These are phyloP conservation scores for Embidobia sp. DNA, from an alignment of 2,888 invertebrate genomes.

Conservation along the genomic window DNA sequence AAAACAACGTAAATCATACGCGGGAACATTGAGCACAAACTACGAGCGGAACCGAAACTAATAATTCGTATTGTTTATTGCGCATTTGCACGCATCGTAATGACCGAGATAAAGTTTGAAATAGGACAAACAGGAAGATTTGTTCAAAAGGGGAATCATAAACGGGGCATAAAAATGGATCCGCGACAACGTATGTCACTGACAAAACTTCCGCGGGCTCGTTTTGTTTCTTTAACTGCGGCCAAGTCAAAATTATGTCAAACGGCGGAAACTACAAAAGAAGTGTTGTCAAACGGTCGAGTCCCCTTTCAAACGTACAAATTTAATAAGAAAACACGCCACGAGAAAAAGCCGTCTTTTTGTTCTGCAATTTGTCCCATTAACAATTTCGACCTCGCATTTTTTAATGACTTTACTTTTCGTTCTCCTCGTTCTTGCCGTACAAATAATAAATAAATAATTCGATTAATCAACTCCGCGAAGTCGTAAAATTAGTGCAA, in stretches of 20 bases:
- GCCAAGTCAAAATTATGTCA: slow-evolving; percentile 49
- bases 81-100: slow-evolving; percentile 27
- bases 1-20: no score
- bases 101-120: slow-evolving; percentile 34
- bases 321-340: slow-evolving; percentile 41
- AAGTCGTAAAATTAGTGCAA: no score
- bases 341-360: slow-evolving; percentile 8
- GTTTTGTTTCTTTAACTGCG: slow-evolving; percentile 30
- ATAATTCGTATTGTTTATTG: slow-evolving; percentile 34
- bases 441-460: no score
- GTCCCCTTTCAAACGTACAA: slow-evolving; percentile 22
- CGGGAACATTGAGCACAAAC: no score
- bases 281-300: no score
- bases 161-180: slow-evolving; percentile 39
- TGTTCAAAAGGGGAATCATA: slow-evolving; percentile 25
- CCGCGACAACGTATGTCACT: slow-evolving; percentile 35
- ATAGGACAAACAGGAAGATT: slow-evolving; percentile 29
- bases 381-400: no score
- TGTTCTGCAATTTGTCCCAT: no score
- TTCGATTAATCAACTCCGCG: no score
- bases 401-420: neutral
- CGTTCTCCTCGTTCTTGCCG: no score
- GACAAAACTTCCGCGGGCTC: slow-evolving; percentile 39
- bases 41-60: no score
- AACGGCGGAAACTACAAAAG: slow-evolving; percentile 30